Percentiles rank a stretch among this genome's conserved stretches.
Conservation (phyloP, 2,888 invertebrate species). For the Homarus gammarus region DNA sequence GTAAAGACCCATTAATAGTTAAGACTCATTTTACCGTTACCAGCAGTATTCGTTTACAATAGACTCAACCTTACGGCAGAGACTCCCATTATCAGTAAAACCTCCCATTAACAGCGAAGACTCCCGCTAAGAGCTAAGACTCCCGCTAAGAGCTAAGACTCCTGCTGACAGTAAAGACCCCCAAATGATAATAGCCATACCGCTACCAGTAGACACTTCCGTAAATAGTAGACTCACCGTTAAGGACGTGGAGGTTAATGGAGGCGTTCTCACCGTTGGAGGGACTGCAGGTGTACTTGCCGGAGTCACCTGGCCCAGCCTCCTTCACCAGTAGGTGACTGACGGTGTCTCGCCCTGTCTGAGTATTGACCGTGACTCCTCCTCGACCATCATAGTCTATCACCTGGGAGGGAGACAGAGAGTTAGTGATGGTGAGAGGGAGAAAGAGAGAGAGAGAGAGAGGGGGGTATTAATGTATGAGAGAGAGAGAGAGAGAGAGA, state of each 20-base stretch:
- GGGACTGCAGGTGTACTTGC: slow-evolving; percentile 95
- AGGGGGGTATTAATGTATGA: too few relatives aligned
- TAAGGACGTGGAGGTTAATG: slow-evolving; percentile 94
- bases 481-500: too few relatives aligned
- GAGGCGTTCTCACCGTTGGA: slow-evolving; percentile 95
- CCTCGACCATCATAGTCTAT: slow-evolving; percentile 96
- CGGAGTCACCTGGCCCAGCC: slow-evolving; percentile 86
- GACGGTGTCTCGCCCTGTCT: slow-evolving; percentile 54
- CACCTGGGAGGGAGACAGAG: slow-evolving; percentile 83
- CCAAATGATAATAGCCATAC: too few relatives aligned
- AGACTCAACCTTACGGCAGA: too few relatives aligned
- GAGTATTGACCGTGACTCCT: slow-evolving; percentile 90
- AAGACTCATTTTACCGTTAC: too few relatives aligned
- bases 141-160: too few relatives aligned
- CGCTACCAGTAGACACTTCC: not conserved
- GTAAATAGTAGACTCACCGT: slow-evolving; percentile 83
- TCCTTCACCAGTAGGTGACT: slow-evolving; percentile 61
- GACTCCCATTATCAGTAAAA: too few relatives aligned
- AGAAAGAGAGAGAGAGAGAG: not conserved
- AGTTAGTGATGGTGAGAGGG: not conserved
- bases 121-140: too few relatives aligned
- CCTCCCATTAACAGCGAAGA: too few relatives aligned
- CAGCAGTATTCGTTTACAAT: too few relatives aligned
- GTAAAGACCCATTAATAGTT: too few relatives aligned
- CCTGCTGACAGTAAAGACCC: too few relatives aligned